Conservation (phyloP, 2,113 vertebrate species). For the Bos javanicus region DNA sequence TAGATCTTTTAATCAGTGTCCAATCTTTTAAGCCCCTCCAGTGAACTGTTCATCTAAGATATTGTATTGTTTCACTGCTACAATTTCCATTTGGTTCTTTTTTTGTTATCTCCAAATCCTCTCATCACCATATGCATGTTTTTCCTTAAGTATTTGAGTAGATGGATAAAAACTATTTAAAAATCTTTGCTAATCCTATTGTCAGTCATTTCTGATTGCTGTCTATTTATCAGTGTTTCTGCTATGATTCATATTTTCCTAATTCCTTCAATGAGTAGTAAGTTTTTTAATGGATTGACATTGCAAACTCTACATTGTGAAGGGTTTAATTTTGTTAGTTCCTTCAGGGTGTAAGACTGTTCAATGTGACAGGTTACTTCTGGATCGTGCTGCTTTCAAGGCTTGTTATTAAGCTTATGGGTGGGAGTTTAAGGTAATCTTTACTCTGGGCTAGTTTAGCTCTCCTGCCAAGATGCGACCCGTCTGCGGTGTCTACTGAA, state of each 20-base stretch:
- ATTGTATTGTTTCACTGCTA: background rate
- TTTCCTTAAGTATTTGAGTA: background rate
- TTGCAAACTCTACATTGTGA: background rate
- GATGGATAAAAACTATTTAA: background rate
- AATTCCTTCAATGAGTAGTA: background rate
- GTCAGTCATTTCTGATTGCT: background rate
- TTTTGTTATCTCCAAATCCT: background rate
- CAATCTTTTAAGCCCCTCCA: background rate
- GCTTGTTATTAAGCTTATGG: background rate
- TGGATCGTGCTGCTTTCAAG: background rate
- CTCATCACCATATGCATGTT: background rate
- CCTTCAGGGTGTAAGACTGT: background rate
- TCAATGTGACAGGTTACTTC: background rate
- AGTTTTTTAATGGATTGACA: background rate
- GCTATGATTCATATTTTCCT: background rate
- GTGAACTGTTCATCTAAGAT: background rate
- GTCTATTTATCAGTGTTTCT: background rate
- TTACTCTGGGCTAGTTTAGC: background rate
- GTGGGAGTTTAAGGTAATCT: background rate
- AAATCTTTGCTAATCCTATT: background rate
- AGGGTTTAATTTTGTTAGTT: background rate
- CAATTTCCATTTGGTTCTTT: background rate
- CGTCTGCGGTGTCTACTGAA: background rate
- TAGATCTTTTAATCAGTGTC: background rate
- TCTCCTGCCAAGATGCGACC: background rate